phyloP scores from a whole-genome alignment of 2,888 invertebrate species.

The Tenthredo amoena region DNA sequence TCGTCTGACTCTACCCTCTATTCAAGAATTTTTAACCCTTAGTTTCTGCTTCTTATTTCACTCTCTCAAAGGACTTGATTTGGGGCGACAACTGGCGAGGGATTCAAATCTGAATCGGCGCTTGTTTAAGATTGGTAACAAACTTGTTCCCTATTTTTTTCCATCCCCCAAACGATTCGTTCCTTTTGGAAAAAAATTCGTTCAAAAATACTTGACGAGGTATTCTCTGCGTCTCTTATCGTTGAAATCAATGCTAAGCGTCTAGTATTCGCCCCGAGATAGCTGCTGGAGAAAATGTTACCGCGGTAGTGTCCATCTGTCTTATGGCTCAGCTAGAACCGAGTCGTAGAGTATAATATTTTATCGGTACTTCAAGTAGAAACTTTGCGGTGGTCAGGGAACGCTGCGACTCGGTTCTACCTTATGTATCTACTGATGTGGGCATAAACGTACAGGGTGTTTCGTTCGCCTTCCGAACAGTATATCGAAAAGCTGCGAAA shows the following conservation, averaged over 20 bases:
- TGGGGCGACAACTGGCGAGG: not conserved
- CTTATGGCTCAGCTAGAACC: slow-evolving; percentile 6
- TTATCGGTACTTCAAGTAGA: slow-evolving; percentile 46
- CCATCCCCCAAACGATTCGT: not conserved
- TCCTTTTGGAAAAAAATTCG: not conserved
- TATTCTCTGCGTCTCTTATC: not conserved
- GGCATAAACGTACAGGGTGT: slow-evolving; percentile 22
- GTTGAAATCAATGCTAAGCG: not conserved
- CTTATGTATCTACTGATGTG: not conserved
- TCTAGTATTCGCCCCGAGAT: not conserved
- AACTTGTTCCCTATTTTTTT: not conserved
- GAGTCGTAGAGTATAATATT: slow-evolving; percentile 31
- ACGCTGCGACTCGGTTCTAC: not conserved
- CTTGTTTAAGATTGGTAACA: not conserved
- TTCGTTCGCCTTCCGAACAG: not conserved
- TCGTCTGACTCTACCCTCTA: slow-evolving; percentile 52
- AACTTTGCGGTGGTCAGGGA: slow-evolving; percentile 40
- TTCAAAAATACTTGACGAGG: not conserved
- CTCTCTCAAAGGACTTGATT: not conserved
- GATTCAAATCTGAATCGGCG: not conserved
- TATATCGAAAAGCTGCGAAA: not conserved
- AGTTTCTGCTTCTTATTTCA: not conserved
- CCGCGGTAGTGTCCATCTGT: slow-evolving; percentile 31
- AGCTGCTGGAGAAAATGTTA: slow-evolving; percentile 11
- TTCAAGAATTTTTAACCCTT: not conserved